phyloP scores from a whole-genome alignment of 1,140 invertebrate genomes.

The Liolophura sinensis region DNA sequence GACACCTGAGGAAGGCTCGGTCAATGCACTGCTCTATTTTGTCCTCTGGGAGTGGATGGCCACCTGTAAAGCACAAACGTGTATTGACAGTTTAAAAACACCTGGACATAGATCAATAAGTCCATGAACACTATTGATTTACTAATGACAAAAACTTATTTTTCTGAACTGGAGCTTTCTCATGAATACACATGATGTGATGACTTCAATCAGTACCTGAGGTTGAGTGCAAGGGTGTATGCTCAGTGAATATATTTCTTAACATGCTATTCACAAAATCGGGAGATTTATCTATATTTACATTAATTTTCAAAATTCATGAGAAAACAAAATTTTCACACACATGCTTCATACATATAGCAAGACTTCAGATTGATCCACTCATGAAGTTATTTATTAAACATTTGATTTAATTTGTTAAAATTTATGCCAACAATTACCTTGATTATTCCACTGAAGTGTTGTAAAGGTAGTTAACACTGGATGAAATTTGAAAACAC shows the following conservation, averaged over 20 bases:
- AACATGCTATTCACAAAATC: too few relatives aligned
- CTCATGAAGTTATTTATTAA: too few relatives aligned
- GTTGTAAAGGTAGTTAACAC: too few relatives aligned
- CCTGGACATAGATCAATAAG: not conserved
- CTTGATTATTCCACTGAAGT: too few relatives aligned
- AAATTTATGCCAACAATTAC: too few relatives aligned
- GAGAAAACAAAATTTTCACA: too few relatives aligned
- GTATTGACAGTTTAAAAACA: not conserved
- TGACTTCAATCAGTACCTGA: not conserved
- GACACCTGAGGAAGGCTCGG: constrained; percentile 25
- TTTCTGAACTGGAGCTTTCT: not conserved
- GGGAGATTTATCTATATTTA: too few relatives aligned
- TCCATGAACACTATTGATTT: not conserved
- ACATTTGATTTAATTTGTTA: too few relatives aligned
- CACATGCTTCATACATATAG: too few relatives aligned
- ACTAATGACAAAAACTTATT: not conserved
- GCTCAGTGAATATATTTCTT: not conserved
- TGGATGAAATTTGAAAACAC: too few relatives aligned
- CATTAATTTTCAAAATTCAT: too few relatives aligned
- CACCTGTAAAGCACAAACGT: constrained; percentile 24
- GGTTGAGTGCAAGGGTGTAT: not conserved
- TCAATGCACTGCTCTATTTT: constrained; percentile 33
- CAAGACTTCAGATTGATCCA: too few relatives aligned
- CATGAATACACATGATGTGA: not conserved
- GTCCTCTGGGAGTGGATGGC: constrained; percentile 27